Evolutionary conservation across 2,888 invertebrate species (phyloP), one percentile per base, ranked within the genome.

Genomic region (Minunthozetes semirufus): DNA sequence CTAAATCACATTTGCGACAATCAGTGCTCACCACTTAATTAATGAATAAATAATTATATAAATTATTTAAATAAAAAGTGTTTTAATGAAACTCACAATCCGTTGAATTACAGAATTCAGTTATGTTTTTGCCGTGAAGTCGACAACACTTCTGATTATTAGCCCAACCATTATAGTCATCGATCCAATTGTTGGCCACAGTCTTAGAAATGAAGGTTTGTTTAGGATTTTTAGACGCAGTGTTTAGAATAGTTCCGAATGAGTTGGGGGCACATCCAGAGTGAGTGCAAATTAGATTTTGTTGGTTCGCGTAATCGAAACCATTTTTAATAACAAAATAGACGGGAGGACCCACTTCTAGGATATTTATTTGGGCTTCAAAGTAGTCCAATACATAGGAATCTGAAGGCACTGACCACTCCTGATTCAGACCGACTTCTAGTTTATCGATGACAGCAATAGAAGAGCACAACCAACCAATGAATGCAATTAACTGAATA

Each of bases 141-240:
- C 74, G 66, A 75, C 79, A 79, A 42, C 78, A 78, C 38, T 50
- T 72, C 19, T 29, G 22, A 59, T 73, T 74, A 73, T 46, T 59
- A 9, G 76, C 72, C 98, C 98, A 99, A 84, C 93, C 93, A 81
- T 94, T 89, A 84, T 93, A 98, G 83, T 97, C 97, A 82, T 99
- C 98, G 76, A 99, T 82, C 98, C 98, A 99, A 74, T 93, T 94
- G 73, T 90, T 89, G 1, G 63, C 13, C 3, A 94, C 89, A 11
- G 94, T 90, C 80, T 91, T 89, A 0, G 93, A 92, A 1, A 73
- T 74, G 81, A 89, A 92, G 0, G 93, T 89, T 77, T 89, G 48
- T 38, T 77, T 73, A 13, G 77, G 56, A 56, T 74, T 66, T 5
- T 46, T 53, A 9, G 78, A 68, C 27, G 78, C 77, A 70, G 76